These are phyloP conservation scores for Luperina testacea DNA, from an alignment of 2,888 invertebrate genomes.

Conservation along the genomic window DNA sequence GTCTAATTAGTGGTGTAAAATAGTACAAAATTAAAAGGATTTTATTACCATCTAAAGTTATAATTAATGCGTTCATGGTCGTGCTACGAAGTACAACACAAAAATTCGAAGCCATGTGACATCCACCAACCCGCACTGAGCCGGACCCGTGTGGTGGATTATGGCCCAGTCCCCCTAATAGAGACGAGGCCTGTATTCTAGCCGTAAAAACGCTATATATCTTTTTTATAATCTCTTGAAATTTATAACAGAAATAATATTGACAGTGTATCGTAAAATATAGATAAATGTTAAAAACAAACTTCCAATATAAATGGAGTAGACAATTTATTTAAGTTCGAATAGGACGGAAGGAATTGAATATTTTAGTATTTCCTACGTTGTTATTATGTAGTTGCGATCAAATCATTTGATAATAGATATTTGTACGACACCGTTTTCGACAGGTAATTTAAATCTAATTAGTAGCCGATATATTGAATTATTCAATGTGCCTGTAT, in stretches of 20 bases:
- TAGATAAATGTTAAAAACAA: background rate
- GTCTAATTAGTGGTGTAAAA: no score
- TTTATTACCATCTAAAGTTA: no score
- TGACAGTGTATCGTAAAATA: background rate
- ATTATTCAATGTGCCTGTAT: conserved; percentile 36
- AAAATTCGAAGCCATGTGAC: background rate
- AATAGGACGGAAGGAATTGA: background rate
- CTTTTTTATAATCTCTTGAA: background rate
- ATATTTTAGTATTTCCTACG: conserved; percentile 24
- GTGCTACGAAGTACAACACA: no score
- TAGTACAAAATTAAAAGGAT: no score
- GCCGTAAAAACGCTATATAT: no score
- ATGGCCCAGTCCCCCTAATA: background rate
- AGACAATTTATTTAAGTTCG: conserved; percentile 2
- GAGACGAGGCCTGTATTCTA: no score
- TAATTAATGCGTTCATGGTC: no score
- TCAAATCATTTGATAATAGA: conserved; percentile 51
- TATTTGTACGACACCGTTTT: conserved; percentile 22
- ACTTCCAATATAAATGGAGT: background rate
- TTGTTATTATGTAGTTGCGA: conserved; percentile 25
- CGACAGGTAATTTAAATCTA: conserved; percentile 54
- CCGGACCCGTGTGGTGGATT: background rate
- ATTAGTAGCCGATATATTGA: conserved; percentile 45
- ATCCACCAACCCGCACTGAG: background rate
- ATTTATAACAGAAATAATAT: background rate